Conservation (phyloP, 2,888 invertebrate genomes). For the Macrophya annulata region DNA sequence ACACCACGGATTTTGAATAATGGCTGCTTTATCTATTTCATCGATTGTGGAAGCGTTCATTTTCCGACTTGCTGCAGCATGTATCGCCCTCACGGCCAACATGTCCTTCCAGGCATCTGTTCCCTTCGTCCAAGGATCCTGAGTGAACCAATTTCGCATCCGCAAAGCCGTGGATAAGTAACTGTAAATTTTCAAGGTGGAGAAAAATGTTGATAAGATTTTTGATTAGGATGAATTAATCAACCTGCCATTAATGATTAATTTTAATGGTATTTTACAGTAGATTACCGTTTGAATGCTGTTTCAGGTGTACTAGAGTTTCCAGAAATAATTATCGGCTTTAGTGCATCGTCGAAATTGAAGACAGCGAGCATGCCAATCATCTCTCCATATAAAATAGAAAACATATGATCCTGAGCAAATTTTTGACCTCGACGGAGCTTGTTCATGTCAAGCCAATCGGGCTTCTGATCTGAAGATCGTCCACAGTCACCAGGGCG, state of each 20-base stretch:
- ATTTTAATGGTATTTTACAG: neutral
- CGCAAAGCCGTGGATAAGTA: constrained; percentile 80
- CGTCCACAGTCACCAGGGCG: constrained; percentile 67
- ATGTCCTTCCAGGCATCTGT: constrained; percentile 79
- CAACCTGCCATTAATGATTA: neutral
- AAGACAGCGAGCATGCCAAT: constrained; percentile 78
- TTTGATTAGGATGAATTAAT: neutral
- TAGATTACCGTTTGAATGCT: constrained; percentile 73
- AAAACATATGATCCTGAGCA: constrained; percentile 76
- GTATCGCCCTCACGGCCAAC: constrained; percentile 78
- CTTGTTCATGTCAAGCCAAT: constrained; percentile 79
- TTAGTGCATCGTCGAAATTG: constrained; percentile 76
- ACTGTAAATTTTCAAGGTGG: neutral
- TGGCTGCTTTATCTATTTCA: constrained; percentile 62
- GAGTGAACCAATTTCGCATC: constrained; percentile 80
- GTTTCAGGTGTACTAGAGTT: constrained; percentile 79
- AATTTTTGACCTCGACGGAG: constrained; percentile 80
- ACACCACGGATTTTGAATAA: constrained; percentile 66
- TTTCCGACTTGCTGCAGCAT: constrained; percentile 73
- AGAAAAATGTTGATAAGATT: neutral
- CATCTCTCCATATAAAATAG: constrained; percentile 75
- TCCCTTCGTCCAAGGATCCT: constrained; percentile 79
- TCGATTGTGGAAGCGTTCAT: constrained; percentile 64
- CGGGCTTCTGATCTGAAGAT: constrained; percentile 69
- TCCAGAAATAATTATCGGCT: constrained; percentile 79